phyloP scores from a whole-genome alignment of 2,888 invertebrate genomes.

The Melangyna quadrimaculata region DNA sequence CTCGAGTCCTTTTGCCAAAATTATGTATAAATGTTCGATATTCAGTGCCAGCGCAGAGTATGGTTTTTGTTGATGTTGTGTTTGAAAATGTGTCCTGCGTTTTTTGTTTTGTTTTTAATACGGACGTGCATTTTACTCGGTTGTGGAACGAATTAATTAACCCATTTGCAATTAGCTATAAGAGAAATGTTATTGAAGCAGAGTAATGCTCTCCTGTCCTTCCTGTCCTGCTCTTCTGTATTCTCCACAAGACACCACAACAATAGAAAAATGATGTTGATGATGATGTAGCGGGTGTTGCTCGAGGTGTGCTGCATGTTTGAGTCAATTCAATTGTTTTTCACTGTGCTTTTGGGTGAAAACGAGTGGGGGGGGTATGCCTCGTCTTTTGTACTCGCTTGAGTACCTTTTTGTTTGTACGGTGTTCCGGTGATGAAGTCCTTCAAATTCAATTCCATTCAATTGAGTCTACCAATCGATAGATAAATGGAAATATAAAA shows the following conservation, averaged over 20 bases:
- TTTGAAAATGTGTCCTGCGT: slow-evolving; percentile 1
- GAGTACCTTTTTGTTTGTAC: slow-evolving; percentile 29
- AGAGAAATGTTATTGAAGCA: slow-evolving; percentile 1
- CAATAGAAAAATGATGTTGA: slow-evolving; percentile 26
- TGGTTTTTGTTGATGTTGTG: not conserved
- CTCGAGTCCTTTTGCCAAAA: not conserved
- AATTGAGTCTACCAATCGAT: slow-evolving; percentile 45
- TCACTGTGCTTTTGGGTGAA: not conserved
- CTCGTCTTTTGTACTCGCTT: not conserved
- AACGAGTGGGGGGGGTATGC: not conserved
- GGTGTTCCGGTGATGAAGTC: slow-evolving; percentile 38
- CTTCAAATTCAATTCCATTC: slow-evolving; percentile 49
- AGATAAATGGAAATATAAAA: slow-evolving; percentile 1
- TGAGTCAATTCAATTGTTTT: slow-evolving; percentile 47
- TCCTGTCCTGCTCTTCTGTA: not conserved
- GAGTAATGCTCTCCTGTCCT: not conserved
- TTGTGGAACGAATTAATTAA: slow-evolving; percentile 50
- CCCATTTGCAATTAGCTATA: slow-evolving; percentile 54
- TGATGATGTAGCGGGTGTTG: not conserved
- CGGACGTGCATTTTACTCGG: slow-evolving; percentile 2
- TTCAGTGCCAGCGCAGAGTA: not conserved
- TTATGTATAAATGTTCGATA: not conserved
- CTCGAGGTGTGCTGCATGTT: slow-evolving; percentile 18
- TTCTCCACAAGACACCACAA: not conserved
- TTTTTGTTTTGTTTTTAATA: not conserved